Evolutionary conservation across 2,113 vertebrate species (phyloP).

Genomic region (Erpornis zantholeuca): DNA sequence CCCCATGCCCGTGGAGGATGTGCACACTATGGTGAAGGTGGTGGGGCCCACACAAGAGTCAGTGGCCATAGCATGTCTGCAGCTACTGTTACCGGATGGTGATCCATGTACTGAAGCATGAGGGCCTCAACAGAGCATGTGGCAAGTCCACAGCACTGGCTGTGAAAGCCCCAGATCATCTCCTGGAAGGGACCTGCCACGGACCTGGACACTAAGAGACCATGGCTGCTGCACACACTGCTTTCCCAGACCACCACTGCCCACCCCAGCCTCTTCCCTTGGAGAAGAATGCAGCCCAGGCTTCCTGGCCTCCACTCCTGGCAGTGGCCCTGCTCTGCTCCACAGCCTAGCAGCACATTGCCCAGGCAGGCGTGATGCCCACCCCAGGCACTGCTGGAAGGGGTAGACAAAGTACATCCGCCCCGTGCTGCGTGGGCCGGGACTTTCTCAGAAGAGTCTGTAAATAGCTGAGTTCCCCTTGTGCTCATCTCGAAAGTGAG

Average conservation of each 20-base stretch:
- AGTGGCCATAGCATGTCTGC: not conserved
- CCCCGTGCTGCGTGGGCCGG: rapidly evolving
- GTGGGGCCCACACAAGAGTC: not conserved
- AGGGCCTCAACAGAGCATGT: not conserved
- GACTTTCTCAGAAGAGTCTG: not conserved
- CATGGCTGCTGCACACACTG: rapidly evolving
- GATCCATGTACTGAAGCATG: not conserved
- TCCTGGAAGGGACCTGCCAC: not conserved
- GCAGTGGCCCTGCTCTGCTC: not conserved
- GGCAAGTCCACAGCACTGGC: not conserved
- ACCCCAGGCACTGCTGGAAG: not conserved
- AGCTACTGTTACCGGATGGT: not conserved
- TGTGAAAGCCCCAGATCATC: not conserved
- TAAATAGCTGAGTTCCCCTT: not conserved
- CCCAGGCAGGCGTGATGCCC: rapidly evolving
- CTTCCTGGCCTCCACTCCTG: not conserved
- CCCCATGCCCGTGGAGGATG: not conserved
- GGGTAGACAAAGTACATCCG: not conserved
- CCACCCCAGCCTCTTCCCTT: not conserved
- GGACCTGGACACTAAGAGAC: not conserved
- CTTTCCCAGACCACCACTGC: not conserved
- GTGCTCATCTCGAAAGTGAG: conserved; percentile 13
- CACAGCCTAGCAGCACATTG: not conserved
- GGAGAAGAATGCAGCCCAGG: not conserved
- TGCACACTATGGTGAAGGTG: not conserved